Conservation (phyloP, 1,140 invertebrate genomes). For the Dermatophagoides farinae region DNA sequence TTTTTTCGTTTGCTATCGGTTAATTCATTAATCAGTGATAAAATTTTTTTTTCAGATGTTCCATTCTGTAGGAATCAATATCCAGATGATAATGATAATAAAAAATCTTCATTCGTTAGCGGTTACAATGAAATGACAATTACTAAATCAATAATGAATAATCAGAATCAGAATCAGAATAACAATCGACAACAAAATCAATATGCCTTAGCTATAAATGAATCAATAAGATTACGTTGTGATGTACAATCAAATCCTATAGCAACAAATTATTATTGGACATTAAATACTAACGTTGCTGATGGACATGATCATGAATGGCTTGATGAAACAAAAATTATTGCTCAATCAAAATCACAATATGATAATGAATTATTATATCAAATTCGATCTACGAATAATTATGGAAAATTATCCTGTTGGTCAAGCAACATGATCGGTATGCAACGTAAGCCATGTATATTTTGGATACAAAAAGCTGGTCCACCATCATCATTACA, state of each 20-base stretch:
- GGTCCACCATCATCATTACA: conserved; percentile 22
- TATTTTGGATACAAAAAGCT: conserved; percentile 21
- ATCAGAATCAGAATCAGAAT: no score
- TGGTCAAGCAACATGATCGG: conserved; percentile 22
- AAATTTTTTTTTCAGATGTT: background rate
- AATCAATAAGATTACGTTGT: conserved; percentile 21
- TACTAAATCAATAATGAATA: background rate
- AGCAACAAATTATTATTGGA: conserved; percentile 18
- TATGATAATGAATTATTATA: no score
- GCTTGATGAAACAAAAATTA: no score
- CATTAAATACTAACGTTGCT: conserved; percentile 16
- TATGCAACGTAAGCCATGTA: conserved; percentile 20
- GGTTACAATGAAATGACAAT: no score
- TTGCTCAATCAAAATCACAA: no score
- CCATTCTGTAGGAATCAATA: background rate
- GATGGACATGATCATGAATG: background rate
- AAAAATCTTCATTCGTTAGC: no score
- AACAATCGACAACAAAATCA: background rate
- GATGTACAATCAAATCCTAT: conserved; percentile 22
- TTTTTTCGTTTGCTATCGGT: background rate
- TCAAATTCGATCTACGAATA: background rate
- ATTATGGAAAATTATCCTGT: conserved; percentile 20
- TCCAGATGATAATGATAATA: background rate
- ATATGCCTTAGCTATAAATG: conserved; percentile 12
- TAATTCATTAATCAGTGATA: background rate